Percentiles rank a stretch among this genome's conserved stretches.
These are phyloP conservation scores for Eptesicus fuscus DNA, from an alignment of 2,113 vertebrate genomes.

Conservation along the genomic window DNA sequence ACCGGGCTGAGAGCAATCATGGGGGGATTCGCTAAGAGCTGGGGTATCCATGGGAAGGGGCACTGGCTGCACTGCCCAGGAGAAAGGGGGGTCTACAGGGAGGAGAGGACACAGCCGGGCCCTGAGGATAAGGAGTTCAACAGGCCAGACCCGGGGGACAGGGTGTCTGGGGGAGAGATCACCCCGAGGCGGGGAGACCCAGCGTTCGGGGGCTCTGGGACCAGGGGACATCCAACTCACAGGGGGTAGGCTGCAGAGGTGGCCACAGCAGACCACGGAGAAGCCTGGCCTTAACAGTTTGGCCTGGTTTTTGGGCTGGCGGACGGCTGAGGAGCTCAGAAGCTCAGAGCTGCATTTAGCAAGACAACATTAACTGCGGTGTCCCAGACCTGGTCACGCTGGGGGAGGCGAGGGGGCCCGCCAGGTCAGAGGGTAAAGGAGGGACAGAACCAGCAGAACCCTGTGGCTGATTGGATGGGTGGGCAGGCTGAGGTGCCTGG, in stretches of 20 bases:
- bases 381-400: neutral
- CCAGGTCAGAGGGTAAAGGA: neutral
- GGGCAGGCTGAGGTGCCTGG: neutral
- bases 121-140: neutral
- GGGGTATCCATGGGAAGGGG: neutral
- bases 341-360: constrained; percentile 17
- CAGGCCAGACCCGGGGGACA: neutral
- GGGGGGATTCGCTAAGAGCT: neutral
- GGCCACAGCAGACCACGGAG: neutral
- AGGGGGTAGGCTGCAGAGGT: neutral
- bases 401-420: neutral
- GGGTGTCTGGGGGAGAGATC: neutral
- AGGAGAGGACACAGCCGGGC: neutral
- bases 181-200: neutral
- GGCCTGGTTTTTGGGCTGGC: constrained; percentile 50
- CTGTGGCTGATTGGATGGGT: neutral
- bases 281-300: constrained; percentile 19
- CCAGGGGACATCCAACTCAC: neutral
- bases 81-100: neutral
- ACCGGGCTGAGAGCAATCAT: too few relatives aligned
- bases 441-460: neutral
- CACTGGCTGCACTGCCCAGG: neutral
- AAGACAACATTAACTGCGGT: neutral
- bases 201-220: neutral
- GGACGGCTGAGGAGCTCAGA: constrained; percentile 17